Conservation (phyloP, 1,140 invertebrate genomes). For the Druon quercuslanigerum region DNA sequence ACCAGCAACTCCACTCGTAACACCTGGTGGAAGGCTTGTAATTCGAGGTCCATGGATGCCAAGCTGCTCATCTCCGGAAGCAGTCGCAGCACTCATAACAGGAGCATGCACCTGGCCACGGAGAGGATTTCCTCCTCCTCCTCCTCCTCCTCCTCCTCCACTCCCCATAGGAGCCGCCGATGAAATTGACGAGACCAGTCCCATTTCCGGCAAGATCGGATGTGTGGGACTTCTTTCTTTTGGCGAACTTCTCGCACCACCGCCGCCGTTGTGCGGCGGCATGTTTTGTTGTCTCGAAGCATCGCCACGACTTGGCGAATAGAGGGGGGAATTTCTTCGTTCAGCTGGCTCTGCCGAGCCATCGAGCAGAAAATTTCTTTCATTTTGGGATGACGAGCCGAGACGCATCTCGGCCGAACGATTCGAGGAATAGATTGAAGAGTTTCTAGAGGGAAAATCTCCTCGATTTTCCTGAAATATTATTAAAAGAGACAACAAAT, state of each 20-base stretch:
- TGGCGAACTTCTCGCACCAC: constrained; percentile 43
- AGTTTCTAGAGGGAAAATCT: constrained; percentile 58
- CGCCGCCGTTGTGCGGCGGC: constrained; percentile 47
- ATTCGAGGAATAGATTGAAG: constrained; percentile 60
- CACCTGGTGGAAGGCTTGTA: constrained; percentile 70
- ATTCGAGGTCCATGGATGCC: constrained; percentile 63
- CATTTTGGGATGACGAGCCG: constrained; percentile 49
- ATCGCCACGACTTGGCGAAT: constrained; percentile 48
- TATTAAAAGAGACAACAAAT: too few species aligned
- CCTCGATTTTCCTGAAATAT: constrained; percentile 54
- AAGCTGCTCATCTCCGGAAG: constrained; percentile 52
- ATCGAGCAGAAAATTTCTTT: constrained; percentile 56
- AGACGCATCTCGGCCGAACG: constrained; percentile 57
- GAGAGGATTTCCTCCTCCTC: constrained; percentile 45
- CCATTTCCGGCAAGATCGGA: constrained; percentile 44
- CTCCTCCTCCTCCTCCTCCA: too few species aligned
- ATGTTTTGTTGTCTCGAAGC: constrained; percentile 37
- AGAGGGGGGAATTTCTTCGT: constrained; percentile 51
- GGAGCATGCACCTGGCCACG: constrained; percentile 67
- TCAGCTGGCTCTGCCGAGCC: constrained; percentile 51
- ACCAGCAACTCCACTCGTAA: constrained; percentile 73
- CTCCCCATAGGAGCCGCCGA: constrained; percentile 28
- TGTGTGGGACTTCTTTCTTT: constrained; percentile 63
- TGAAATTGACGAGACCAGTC: constrained; percentile 42
- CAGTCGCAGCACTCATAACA: constrained; percentile 59